Percentiles rank a stretch among this genome's conserved stretches.
phyloP scores from a whole-genome alignment of 2,797 vertebrate genomes.

The Phataginus tricuspis region DNA sequence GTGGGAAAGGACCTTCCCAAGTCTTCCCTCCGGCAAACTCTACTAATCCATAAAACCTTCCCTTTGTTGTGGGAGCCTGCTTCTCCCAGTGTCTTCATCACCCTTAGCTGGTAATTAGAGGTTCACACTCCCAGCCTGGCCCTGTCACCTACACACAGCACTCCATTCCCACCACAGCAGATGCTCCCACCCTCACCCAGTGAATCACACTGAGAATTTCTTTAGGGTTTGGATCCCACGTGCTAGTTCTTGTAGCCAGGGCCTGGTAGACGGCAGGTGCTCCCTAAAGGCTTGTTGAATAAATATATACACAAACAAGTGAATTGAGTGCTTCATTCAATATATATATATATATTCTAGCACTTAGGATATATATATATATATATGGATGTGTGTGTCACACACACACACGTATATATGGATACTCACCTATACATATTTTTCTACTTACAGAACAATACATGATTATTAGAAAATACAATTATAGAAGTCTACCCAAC shows the following conservation, averaged over 20 bases:
- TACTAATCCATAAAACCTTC: not conserved
- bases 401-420: not conserved
- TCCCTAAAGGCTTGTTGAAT: not conserved
- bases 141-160: not conserved
- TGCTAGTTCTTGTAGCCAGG: not conserved
- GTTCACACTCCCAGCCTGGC: not conserved
- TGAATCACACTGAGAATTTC: not conserved
- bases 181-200: not conserved
- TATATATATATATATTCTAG: too few relatives aligned
- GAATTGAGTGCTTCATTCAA: not conserved
- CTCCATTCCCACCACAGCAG: not conserved
- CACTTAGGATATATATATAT: not conserved
- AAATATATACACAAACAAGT: not conserved
- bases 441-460: not conserved
- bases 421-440: not conserved
- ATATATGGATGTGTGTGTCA: too few relatives aligned
- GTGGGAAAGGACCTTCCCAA: conserved; percentile 2
- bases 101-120: conserved; percentile 15
- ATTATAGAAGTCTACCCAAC: not conserved
- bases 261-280: not conserved
- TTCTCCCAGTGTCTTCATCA: not conserved
- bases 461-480: not conserved
- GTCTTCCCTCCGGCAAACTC: not conserved
- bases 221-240: not conserved
- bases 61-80: conserved; percentile 18